Base-by-base conservation (phyloP, 2,888 invertebrate genomes). In the Latrodectus elegans region DNA sequence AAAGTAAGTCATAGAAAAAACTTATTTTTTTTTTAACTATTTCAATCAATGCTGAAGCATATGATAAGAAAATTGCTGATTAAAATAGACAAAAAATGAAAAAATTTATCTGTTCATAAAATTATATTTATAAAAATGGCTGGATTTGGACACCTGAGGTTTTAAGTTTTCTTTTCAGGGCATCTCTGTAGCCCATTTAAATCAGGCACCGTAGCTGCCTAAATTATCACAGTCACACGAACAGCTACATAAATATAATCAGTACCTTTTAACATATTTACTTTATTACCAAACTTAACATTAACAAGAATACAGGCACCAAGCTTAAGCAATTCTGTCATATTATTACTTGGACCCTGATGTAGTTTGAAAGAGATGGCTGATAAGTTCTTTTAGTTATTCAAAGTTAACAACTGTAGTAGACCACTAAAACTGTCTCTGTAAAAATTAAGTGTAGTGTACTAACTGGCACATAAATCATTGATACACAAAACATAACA, bases 141-240 rank as follows among this genome's bases (percentile, higher is more conserved):
- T 88, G 88, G 88, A 88, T 71, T 88, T 79, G 53, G 79, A 80
- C 88, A 88, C 84, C 88, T 88, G 88, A 88, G 88, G 76, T 72
- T 81, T 80, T 65, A 60, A 55, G 51, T 76, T 80, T 65, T 83
- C 70, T 77, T 78, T 78, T 17, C 60, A 72, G 78, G 81, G 65
- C 75, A 55, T 70, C 70, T 53, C 38, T 49, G 53, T 49, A 87
- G 77, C 67, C 82, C 73, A 64, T 73, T 52, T 71, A 67, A 53
- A 71, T 78, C n/a, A 86, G 78, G 82, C 74, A 88, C 74, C 75
- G 87, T 82, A 88, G 87, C 87, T 88, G 82, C 87, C 87, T 74
- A 74, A 68, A 81, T 73, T 83, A 88, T 88, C 87, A 88, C 87
- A 88, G 87, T 88, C 74, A 82, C 81, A 77, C 72, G 65, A 83